Evolutionary conservation across 1,140 invertebrate genomes (phyloP).

Genomic region (Leguminivora glycinivorella): DNA sequence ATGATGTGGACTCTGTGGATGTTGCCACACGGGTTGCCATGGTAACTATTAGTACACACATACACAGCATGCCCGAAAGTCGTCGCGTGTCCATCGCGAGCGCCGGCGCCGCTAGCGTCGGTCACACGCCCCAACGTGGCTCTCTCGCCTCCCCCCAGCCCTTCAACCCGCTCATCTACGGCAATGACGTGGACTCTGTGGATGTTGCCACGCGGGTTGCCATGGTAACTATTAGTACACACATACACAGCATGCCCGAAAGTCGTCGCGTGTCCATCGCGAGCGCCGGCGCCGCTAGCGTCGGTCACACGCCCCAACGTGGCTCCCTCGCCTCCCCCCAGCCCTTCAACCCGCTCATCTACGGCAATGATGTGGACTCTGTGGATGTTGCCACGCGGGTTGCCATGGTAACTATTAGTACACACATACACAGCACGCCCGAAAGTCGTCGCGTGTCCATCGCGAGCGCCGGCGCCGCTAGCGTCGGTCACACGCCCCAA

Average conservation of each 20-base stretch:
- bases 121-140: conserved; percentile 52
- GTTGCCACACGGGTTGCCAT: conserved; percentile 99
- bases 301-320: conserved; percentile 55
- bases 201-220: conserved; percentile 99
- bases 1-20: conserved; percentile 98
- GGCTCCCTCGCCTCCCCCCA: conserved; percentile 59
- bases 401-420: conserved; percentile 89
- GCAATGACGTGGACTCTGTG: conserved; percentile 98
- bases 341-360: conserved; percentile 91
- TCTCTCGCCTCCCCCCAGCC: conserved; percentile 64
- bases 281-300: conserved; percentile 40
- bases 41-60: conserved; percentile 80
- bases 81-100: conserved; percentile 59
- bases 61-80: conserved; percentile 65
- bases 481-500: conserved; percentile 58
- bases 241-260: conserved; percentile 64
- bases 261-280: conserved; percentile 61
- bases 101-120: conserved; percentile 43
- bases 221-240: conserved; percentile 85
- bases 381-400: conserved; percentile 99
- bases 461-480: conserved; percentile 39
- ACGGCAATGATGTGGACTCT: conserved; percentile 97
- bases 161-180: conserved; percentile 94
- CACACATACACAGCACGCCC: conserved; percentile 62
- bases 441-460: conserved; percentile 64